These are phyloP conservation scores for Liolophura sinensis DNA, from an alignment of 1,140 invertebrate species.

Conservation along the genomic window DNA sequence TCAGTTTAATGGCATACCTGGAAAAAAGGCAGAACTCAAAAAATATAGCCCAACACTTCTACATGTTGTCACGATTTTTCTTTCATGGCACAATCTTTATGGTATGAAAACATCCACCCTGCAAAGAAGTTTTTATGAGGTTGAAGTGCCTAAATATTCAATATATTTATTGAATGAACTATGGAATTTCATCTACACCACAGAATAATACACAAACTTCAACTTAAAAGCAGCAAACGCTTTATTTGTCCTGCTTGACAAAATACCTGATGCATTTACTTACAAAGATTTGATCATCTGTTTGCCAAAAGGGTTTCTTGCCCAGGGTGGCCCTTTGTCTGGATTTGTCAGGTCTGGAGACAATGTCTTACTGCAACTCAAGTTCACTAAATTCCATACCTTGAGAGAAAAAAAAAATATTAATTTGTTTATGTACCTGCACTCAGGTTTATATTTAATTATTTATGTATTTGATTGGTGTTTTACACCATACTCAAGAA, in stretches of 20 bases:
- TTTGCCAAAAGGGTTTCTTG: conserved; percentile 82
- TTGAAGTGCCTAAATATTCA: too few species aligned
- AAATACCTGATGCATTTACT: conserved; percentile 51
- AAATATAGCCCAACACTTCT: too few species aligned
- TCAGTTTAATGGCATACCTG: too few species aligned
- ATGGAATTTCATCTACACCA: background rate
- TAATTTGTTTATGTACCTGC: background rate
- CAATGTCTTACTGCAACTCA: conserved; percentile 68
- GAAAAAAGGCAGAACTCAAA: background rate
- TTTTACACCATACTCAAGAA: too few species aligned
- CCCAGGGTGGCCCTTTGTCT: conserved; percentile 69
- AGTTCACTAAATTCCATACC: conserved; percentile 79
- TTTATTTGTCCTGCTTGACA: background rate
- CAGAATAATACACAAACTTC: background rate
- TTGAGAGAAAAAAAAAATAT: conserved; percentile 26
- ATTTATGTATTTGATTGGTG: too few species aligned
- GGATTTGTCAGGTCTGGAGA: conserved; percentile 60
- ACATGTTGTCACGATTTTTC: background rate
- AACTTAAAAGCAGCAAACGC: background rate
- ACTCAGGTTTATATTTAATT: too few species aligned
- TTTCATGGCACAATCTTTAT: background rate
- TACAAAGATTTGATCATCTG: conserved; percentile 82
- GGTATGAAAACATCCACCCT: background rate
- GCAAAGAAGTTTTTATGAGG: too few species aligned
- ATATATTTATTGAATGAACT: background rate